These are phyloP conservation scores for Tyria jacobaeae DNA, from an alignment of 2,888 invertebrate species.

Conservation along the genomic window DNA sequence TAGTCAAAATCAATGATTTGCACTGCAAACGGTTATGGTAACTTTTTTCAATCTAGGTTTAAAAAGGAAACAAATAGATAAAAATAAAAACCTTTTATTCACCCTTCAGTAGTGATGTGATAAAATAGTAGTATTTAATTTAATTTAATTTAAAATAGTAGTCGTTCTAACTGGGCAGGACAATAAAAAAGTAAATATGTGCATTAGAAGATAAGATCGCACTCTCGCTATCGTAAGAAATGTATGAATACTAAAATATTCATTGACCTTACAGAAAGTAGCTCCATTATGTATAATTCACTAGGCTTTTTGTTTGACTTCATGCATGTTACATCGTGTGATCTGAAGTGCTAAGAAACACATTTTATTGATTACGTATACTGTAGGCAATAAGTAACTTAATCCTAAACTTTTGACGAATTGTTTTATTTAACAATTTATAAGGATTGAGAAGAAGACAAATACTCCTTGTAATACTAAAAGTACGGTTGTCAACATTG, in stretches of 20 bases:
- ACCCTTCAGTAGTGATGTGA: not conserved
- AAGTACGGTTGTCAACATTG: too few species aligned
- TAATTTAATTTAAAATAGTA: not conserved
- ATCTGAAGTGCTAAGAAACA: not conserved
- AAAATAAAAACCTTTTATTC: not conserved
- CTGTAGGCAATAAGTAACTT: not conserved
- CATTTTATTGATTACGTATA: not conserved
- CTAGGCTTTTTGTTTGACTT: slow-evolving; percentile 28
- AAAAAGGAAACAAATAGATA: not conserved
- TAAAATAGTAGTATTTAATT: not conserved
- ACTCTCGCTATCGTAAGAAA: slow-evolving; percentile 27
- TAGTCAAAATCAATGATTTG: too few species aligned
- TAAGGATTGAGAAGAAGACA: too few species aligned
- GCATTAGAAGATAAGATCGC: slow-evolving; percentile 8
- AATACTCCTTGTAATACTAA: too few species aligned
- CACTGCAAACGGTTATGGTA: too few species aligned
- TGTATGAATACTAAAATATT: slow-evolving; percentile 41
- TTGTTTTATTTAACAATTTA: not conserved
- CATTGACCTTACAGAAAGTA: slow-evolving; percentile 25
- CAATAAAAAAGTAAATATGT: not conserved
- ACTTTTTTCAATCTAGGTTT: too few species aligned
- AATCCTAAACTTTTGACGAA: too few species aligned
- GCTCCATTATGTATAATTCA: slow-evolving; percentile 24
- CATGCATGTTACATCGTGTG: slow-evolving; percentile 22
- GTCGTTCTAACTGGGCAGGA: not conserved